A percentile compares a stretch with the other conserved stretches of the same genome.
These are phyloP conservation scores for Uropetala carovei DNA, from an alignment of 2,888 invertebrate species.

Conservation along the genomic window DNA sequence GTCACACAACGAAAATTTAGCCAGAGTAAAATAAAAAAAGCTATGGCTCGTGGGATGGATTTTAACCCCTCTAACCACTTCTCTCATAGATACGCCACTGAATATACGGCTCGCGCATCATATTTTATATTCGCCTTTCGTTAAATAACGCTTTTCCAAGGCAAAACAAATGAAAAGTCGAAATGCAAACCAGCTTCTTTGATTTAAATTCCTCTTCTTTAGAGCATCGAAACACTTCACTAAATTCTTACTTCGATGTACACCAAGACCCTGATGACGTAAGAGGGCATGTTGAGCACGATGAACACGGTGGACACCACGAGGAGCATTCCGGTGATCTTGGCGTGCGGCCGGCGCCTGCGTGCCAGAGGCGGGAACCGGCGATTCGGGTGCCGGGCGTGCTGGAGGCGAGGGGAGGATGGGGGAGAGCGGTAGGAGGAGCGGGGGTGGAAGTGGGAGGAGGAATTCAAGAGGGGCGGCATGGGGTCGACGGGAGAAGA, in stretches of 20 bases:
- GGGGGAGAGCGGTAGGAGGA: constrained; percentile 72
- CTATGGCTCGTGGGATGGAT: too few relatives aligned
- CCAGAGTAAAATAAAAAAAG: too few relatives aligned
- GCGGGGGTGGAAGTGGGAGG: constrained; percentile 70
- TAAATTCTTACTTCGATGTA: constrained; percentile 78
- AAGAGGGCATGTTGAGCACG: constrained; percentile 86
- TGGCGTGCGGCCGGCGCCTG: constrained; percentile 74
- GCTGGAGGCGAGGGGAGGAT: constrained; percentile 67
- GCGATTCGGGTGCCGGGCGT: constrained; percentile 66
- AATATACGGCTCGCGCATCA: too few relatives aligned
- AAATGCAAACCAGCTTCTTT: too few relatives aligned
- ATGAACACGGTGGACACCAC: constrained; percentile 89
- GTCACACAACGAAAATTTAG: too few relatives aligned
- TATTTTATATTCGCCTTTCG: too few relatives aligned
- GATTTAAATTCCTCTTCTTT: background rate
- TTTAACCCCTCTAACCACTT: too few relatives aligned
- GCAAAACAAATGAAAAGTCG: too few relatives aligned
- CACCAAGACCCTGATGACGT: constrained; percentile 82
- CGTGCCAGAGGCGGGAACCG: background rate
- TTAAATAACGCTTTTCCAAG: too few relatives aligned
- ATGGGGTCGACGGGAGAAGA: constrained; percentile 67
- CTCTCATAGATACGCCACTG: too few relatives aligned
- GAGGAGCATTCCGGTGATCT: constrained; percentile 89
- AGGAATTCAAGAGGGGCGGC: constrained; percentile 74
- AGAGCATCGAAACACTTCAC: background rate